phyloP scores from a whole-genome alignment of 2,797 vertebrate species.

The Pangasius macronema region DNA sequence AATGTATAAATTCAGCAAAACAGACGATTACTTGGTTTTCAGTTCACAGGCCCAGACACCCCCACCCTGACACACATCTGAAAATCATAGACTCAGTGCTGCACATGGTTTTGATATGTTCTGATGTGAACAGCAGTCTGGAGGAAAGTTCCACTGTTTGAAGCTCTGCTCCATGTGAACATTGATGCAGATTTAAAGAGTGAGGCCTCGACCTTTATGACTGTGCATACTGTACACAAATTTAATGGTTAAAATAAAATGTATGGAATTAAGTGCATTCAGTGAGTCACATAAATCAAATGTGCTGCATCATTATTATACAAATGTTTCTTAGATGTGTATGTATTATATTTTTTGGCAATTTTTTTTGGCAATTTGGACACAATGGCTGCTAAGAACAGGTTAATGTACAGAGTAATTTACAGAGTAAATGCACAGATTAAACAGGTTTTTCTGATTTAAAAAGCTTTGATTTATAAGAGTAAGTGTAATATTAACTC shows the following conservation, averaged over 20 bases:
- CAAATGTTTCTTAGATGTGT: background rate
- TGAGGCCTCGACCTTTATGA: constrained; percentile 13
- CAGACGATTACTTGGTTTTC: background rate
- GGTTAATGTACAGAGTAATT: constrained; percentile 26
- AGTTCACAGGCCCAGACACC: background rate
- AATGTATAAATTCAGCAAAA: background rate
- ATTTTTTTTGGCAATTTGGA: background rate
- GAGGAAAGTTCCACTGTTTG: background rate
- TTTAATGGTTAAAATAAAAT: constrained; percentile 30
- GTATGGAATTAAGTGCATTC: constrained; percentile 24
- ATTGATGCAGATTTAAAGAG: constrained; percentile 40
- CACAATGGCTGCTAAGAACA: background rate
- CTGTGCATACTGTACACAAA: constrained; percentile 22
- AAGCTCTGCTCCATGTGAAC: constrained; percentile 9
- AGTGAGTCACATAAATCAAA: constrained; percentile 16
- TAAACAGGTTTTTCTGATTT: too few species aligned
- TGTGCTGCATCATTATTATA: constrained; percentile 12
- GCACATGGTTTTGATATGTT: constrained; percentile 11
- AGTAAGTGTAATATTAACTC: too few species aligned
- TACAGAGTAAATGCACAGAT: too few species aligned
- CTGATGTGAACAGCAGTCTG: background rate
- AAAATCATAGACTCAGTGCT: background rate
- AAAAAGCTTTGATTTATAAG: too few species aligned
- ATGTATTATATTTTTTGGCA: background rate
- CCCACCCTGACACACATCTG: background rate